phyloP scores from a whole-genome alignment of 2,113 vertebrate genomes.

The Paraplagusia blochii region DNA sequence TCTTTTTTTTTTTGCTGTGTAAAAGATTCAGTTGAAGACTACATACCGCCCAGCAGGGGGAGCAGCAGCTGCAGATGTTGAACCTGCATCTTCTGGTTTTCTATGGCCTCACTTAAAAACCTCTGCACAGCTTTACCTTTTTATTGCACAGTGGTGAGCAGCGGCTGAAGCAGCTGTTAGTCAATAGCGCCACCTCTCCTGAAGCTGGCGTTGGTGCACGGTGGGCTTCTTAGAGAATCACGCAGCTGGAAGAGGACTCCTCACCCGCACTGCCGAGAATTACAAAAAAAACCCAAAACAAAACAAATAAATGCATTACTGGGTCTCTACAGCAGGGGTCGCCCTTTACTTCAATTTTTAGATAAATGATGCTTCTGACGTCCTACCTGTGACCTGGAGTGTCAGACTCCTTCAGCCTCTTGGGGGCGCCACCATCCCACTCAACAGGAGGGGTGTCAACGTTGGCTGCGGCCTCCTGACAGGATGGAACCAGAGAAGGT shows the following conservation, averaged over 20 bases:
- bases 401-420: slow-evolving; percentile 76
- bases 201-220: background rate
- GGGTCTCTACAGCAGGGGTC: no score
- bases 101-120: no score
- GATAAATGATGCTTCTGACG: background rate
- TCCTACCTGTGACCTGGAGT: slow-evolving; percentile 69
- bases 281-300: background rate
- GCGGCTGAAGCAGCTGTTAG: slow-evolving; percentile 21
- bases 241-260: slow-evolving; percentile 52
- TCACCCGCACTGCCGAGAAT: slow-evolving; percentile 33
- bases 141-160: background rate
- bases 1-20: slow-evolving; percentile 11
- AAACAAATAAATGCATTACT: no score
- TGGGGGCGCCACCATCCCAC: slow-evolving; percentile 76
- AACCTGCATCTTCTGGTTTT: no score
- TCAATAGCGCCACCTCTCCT: background rate
- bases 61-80: slow-evolving; percentile 9
- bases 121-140: no score
- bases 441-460: slow-evolving; percentile 63
- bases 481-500: slow-evolving; percentile 9
- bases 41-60: background rate
- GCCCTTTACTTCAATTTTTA: no score
- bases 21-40: no score
- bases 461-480: slow-evolving; percentile 51
- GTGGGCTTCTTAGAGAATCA: slow-evolving; percentile 63